phyloP scores from a whole-genome alignment of 2,888 invertebrate species.

The Xylocampa areola region DNA sequence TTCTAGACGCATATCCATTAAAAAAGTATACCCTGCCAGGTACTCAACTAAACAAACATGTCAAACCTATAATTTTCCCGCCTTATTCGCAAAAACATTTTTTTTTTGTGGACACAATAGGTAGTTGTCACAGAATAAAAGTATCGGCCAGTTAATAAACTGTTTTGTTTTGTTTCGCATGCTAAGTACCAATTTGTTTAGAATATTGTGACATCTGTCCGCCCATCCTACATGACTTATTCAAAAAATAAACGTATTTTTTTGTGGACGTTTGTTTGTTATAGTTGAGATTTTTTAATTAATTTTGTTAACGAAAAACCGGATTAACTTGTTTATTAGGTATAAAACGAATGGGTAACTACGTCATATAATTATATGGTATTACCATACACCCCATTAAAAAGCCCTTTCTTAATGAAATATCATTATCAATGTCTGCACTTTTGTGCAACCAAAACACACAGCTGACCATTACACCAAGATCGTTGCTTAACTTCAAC shows the following conservation, averaged over 20 bases:
- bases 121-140: constrained; percentile 13
- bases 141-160: constrained; percentile 18
- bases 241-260: neutral
- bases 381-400: too few species aligned
- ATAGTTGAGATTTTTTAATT: too few species aligned
- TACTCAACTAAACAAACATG: constrained; percentile 15
- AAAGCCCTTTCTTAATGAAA: too few species aligned
- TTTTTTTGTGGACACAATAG: constrained; percentile 15
- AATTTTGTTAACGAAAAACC: too few species aligned
- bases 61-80: constrained; percentile 20
- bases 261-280: constrained; percentile 31
- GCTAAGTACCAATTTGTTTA: constrained; percentile 20
- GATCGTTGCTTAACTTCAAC: too few species aligned
- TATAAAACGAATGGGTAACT: too few species aligned
- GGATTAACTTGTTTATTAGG: too few species aligned
- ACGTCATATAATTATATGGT: too few species aligned
- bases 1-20: too few species aligned
- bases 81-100: constrained; percentile 21
- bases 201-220: constrained; percentile 34
- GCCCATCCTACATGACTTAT: constrained; percentile 13
- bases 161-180: constrained; percentile 22
- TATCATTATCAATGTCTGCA: too few species aligned
- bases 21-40: neutral
- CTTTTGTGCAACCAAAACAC: too few species aligned
- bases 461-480: too few species aligned